Percentiles rank a stretch among this genome's conserved stretches.
Evolutionary conservation across 1,140 invertebrate genomes (phyloP).

Genomic region (Drosophila fuyamai): DNA sequence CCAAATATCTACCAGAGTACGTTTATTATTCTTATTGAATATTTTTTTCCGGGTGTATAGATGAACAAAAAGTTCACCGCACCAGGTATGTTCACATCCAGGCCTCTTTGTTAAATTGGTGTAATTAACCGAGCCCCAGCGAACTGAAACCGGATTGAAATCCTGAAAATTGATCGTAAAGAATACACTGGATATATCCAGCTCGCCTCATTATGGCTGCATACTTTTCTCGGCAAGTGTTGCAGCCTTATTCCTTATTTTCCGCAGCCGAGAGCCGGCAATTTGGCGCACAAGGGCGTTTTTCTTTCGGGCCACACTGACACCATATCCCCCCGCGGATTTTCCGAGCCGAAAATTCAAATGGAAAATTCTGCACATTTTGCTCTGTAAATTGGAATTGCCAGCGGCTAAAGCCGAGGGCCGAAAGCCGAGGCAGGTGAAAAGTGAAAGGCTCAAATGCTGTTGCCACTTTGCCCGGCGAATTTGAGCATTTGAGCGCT

Average conservation of each 20-base stretch:
- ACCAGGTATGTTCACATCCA: conserved; percentile 23
- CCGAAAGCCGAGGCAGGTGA: conserved; percentile 47
- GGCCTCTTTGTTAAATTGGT: conserved; percentile 48
- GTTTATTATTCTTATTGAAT: background rate
- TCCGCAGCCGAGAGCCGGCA: conserved; percentile 28
- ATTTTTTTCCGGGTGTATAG: conserved; percentile 4
- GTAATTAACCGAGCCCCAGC: conserved; percentile 38
- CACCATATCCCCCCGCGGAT: background rate
- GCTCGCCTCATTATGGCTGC: conserved; percentile 43
- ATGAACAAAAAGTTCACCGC: conserved; percentile 8
- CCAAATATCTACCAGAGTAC: too few species aligned
- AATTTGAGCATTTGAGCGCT: conserved; percentile 66
- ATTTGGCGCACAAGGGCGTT: conserved; percentile 56
- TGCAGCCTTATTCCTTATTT: conserved; percentile 2
- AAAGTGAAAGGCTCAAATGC: conserved; percentile 73
- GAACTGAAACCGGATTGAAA: conserved; percentile 28
- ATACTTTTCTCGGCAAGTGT: conserved; percentile 41
- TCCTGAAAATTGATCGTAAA: conserved; percentile 44
- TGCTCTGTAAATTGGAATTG: conserved; percentile 49
- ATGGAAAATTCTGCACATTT: conserved; percentile 75
- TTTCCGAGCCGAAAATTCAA: conserved; percentile 45
- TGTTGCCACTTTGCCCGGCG: conserved; percentile 58
- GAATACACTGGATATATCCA: conserved; percentile 13
- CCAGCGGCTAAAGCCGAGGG: conserved; percentile 27
- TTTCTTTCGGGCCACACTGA: background rate